Base-by-base conservation (phyloP, 2,888 invertebrate genomes). In the Hipparchia semele region DNA sequence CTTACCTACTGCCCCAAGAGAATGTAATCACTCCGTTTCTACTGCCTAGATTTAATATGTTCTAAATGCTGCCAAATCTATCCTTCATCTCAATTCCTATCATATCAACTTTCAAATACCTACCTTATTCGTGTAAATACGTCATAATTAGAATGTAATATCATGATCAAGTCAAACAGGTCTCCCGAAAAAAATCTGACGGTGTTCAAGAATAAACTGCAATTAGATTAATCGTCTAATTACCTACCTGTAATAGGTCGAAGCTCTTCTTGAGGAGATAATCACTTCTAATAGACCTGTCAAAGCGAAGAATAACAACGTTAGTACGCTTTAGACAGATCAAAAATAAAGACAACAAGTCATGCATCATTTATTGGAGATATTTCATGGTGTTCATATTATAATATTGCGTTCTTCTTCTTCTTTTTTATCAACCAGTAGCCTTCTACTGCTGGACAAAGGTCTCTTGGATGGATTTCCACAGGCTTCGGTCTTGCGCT, bases 121-220 rank as follows among this genome's bases (percentile, higher is more conserved):
- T 65, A 53, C 33, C 49, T 64, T 49, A n/a, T 64, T 51, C 65
- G 49, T 65, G 51, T 65, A 53, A 65, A 65, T 53, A 65, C 65
- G 59, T 68, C 59, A 59, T 59, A 59, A 68, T 58, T 68, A 58
- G 59, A 56, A 67, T 67, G 56, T 56, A 67, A 67, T 56, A 67
- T 5, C 56, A 67, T 13, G 45, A 67, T 56, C 54, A 54, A 67
- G 56, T 56, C 56, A 46, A 67, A 56, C 67, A 67, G 56, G 56
- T 65, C 62, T 13, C 49, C 65, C 51, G 23, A 65, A 58, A 56
- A 2, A 51, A 54, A 33, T 10, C 7, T 7, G 53, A 67, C 39
- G 59, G 45, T 3, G 51, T 51, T 61, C 60, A 69, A 61, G 51
- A 53, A 51, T 53, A 69, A 53, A 51, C 49, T 6, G 33, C 51